Evolutionary conservation across 2,797 vertebrate genomes (phyloP).

Genomic region (Manis pentadactyla): DNA sequence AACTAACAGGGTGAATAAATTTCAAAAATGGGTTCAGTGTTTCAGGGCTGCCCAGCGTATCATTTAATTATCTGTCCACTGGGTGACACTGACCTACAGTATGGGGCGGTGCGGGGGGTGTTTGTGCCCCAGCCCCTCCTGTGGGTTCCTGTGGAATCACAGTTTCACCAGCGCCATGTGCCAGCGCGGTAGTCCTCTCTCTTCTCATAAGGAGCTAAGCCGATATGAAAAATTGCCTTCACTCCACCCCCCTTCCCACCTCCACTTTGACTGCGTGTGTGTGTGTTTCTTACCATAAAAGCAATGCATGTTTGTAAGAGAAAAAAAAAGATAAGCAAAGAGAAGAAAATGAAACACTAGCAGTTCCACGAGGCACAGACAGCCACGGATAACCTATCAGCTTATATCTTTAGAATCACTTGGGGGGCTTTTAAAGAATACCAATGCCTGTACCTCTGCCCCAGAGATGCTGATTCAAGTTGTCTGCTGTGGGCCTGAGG

Average conservation of each 20-base stretch:
- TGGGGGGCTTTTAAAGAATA: slow-evolving; percentile 34
- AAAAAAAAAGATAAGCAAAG: slow-evolving; percentile 36
- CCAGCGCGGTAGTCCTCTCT: no score
- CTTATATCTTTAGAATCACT: slow-evolving; percentile 15
- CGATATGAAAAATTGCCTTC: neutral
- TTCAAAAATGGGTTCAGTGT: slow-evolving; percentile 60
- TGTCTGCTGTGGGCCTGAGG: neutral
- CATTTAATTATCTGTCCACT: slow-evolving; percentile 78
- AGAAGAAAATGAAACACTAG: slow-evolving; percentile 51
- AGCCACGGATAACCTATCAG: slow-evolving; percentile 14
- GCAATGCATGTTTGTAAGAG: neutral
- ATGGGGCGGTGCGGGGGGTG: neutral
- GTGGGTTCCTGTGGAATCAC: neutral
- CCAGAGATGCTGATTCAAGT: neutral
- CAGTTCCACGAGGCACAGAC: neutral
- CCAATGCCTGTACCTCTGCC: neutral
- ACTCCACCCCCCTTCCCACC: neutral
- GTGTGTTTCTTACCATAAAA: slow-evolving; percentile 57
- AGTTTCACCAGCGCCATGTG: neutral
- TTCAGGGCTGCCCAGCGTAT: slow-evolving; percentile 70
- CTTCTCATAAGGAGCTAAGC: neutral
- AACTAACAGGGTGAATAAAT: slow-evolving; percentile 60
- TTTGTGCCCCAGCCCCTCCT: neutral
- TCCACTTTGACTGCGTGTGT: neutral
- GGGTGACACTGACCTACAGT: slow-evolving; percentile 65